phyloP scores from a whole-genome alignment of 2,797 vertebrate species.

The Syncerus caffer region DNA sequence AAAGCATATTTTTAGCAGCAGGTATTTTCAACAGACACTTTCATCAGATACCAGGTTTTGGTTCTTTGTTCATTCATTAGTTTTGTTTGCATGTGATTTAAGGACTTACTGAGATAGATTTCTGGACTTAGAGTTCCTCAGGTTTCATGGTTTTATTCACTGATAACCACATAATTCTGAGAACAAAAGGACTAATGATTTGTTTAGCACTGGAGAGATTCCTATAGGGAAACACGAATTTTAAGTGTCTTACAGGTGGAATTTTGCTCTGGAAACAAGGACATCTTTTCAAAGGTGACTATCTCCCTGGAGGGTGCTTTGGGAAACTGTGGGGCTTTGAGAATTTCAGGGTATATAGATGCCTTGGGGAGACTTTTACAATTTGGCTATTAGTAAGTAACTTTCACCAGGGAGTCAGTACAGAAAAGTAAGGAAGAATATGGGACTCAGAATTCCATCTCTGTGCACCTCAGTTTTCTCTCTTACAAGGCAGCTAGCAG shows the following conservation, averaged over 20 bases:
- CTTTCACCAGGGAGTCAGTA: not conserved
- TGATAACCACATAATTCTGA: not conserved
- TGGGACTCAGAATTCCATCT: fast-evolving
- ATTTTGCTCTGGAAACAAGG: not conserved
- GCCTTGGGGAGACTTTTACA: not conserved
- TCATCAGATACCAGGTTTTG: not conserved
- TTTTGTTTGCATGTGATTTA: not conserved
- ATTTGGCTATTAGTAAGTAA: not conserved
- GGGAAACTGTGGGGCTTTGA: not conserved
- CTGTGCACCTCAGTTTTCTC: not conserved
- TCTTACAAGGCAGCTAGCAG: too few relatives aligned
- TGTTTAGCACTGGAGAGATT: not conserved
- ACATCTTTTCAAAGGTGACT: not conserved
- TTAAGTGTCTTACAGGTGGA: not conserved
- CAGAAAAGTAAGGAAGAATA: not conserved
- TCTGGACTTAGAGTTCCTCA: not conserved
- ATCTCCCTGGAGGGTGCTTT: not conserved
- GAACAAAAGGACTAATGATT: not conserved
- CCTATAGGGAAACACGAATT: not conserved
- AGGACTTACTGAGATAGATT: not conserved
- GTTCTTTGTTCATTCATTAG: not conserved
- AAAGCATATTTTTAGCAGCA: not conserved
- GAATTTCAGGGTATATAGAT: not conserved
- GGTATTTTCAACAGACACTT: not conserved
- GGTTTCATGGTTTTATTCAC: too few relatives aligned